Conservation (phyloP, 2,888 invertebrate species). For the Drosophila stalkeri region DNA sequence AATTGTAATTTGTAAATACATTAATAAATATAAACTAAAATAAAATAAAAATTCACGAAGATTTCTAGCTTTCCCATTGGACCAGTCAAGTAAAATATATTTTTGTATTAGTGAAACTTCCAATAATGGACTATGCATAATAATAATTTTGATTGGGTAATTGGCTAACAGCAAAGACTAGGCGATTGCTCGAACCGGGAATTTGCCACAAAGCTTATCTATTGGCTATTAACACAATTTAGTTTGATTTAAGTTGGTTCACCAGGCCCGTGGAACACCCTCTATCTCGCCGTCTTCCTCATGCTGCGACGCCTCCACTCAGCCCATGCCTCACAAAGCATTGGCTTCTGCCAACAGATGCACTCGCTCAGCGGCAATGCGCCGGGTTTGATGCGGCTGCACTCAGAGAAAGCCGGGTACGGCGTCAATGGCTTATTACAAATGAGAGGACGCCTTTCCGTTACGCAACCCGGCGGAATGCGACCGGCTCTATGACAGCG, state of each 20-base stretch:
- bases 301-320: constrained; percentile 44
- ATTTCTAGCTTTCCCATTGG: not conserved
- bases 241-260: not conserved
- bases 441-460: not conserved
- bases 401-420: constrained; percentile 67
- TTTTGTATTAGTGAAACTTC: not conserved
- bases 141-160: not conserved
- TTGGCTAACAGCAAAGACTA: not conserved
- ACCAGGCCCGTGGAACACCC: not conserved
- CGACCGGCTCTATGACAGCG: constrained; percentile 61
- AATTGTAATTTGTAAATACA: not conserved
- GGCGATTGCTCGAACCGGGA: not conserved
- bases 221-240: not conserved
- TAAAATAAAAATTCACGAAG: not conserved
- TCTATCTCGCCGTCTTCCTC: constrained; percentile 16
- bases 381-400: constrained; percentile 26
- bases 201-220: not conserved
- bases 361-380: constrained; percentile 57
- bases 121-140: not conserved
- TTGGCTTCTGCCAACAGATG: constrained; percentile 48
- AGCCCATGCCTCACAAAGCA: constrained; percentile 66
- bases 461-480: constrained; percentile 44
- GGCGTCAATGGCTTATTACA: constrained; percentile 63
- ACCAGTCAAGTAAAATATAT: not conserved
- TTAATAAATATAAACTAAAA: not conserved